Conservation (phyloP, 2,113 vertebrate genomes). For the Plotosus lineatus region DNA sequence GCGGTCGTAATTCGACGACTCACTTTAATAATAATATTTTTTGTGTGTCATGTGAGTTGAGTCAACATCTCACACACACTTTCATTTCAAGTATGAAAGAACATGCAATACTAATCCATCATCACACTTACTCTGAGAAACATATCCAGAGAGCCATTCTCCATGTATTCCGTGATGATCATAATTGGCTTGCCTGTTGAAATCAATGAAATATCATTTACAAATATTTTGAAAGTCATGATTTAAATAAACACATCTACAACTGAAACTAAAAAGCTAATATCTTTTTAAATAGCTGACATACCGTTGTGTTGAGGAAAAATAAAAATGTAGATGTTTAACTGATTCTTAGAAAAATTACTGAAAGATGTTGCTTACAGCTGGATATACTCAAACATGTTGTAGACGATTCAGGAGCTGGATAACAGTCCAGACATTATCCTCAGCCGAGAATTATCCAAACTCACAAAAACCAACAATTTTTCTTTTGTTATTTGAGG, state of each 20-base stretch:
- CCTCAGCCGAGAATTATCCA: neutral
- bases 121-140: constrained; percentile 89
- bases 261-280: neutral
- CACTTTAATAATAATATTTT: neutral
- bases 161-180: constrained; percentile 99
- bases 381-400: neutral
- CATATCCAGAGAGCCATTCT: constrained; percentile 96
- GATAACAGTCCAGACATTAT: neutral
- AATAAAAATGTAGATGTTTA: neutral
- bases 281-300: neutral
- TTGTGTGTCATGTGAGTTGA: neutral
- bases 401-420: neutral
- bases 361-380: neutral
- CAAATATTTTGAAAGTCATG: constrained; percentile 52
- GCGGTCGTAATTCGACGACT: too few species aligned
- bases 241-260: neutral
- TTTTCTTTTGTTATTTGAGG: constrained; percentile 3
- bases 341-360: neutral
- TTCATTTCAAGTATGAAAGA: neutral
- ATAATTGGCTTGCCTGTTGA: constrained; percentile 95
- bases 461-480: constrained; percentile 31
- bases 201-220: constrained; percentile 59
- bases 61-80: neutral
- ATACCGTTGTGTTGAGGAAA: neutral
- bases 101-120: neutral